phyloP scores from a whole-genome alignment of 2,888 invertebrate genomes.

The Augiades crinisus region DNA sequence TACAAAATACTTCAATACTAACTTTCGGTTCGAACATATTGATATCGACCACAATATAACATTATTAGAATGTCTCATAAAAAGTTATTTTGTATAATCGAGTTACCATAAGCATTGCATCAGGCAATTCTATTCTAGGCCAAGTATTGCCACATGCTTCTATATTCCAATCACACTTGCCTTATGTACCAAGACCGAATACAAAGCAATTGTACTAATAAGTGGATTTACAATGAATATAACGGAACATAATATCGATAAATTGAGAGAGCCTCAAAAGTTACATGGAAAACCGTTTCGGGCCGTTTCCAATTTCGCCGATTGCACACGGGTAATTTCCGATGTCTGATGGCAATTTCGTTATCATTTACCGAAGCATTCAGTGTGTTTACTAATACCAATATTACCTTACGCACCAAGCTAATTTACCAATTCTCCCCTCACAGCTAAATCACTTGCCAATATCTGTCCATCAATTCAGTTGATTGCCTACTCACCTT shows the following conservation, averaged over 20 bases:
- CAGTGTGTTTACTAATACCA: not conserved
- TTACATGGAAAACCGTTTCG: slow-evolving; percentile 37
- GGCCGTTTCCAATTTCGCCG: slow-evolving; percentile 58
- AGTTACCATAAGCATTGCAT: no score
- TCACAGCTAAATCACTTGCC: not conserved
- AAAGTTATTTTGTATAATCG: no score
- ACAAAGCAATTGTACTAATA: no score
- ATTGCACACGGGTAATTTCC: slow-evolving; percentile 59
- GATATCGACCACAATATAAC: no score
- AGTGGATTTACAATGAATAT: not conserved
- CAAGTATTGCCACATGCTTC: no score
- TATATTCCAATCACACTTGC: no score
- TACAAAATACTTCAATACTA: no score
- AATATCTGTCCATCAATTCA: slow-evolving; percentile 4
- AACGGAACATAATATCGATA: slow-evolving; percentile 13
- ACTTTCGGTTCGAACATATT: no score
- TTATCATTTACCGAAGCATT: slow-evolving; percentile 43
- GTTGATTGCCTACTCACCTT: slow-evolving; percentile 4
- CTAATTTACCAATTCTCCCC: slow-evolving; percentile 1
- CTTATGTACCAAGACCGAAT: no score
- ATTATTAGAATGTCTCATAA: no score
- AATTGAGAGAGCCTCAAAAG: not conserved
- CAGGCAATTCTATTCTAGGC: no score
- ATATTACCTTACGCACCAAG: slow-evolving; percentile 4
- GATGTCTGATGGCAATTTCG: slow-evolving; percentile 56